These are phyloP conservation scores for Agapornis canus DNA, from an alignment of 2,797 vertebrate species.

Conservation along the genomic window DNA sequence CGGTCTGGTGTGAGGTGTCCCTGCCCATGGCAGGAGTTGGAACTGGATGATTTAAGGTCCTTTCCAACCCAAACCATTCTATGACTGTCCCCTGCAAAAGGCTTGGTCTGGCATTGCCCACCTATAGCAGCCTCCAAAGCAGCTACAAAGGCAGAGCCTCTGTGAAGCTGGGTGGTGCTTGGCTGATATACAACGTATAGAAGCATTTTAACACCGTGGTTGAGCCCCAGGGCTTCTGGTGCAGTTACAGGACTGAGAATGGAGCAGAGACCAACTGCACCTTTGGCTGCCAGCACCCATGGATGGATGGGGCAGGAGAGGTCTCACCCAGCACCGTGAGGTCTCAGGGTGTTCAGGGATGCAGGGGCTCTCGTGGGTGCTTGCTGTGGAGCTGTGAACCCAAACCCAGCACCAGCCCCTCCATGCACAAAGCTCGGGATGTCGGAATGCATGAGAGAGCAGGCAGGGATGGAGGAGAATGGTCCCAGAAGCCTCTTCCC, in stretches of 20 bases:
- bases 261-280: background rate
- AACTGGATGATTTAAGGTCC: background rate
- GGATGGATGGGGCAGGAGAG: background rate
- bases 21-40: background rate
- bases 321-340: accelerated
- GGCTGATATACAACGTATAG: accelerated
- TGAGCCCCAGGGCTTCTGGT: background rate
- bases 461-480: background rate
- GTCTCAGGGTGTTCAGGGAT: accelerated
- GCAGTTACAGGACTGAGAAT: background rate
- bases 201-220: background rate
- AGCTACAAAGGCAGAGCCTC: background rate
- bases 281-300: background rate
- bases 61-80: background rate
- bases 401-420: background rate
- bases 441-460: background rate
- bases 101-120: background rate
- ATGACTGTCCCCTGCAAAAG: background rate
- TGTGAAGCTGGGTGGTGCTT: accelerated
- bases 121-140: background rate
- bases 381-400: background rate
- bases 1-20: background rate
- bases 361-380: background rate
- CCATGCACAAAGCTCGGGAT: background rate
- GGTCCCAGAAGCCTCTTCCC: background rate